phyloP scores from a whole-genome alignment of 1,140 invertebrate genomes.

The Drosophila bifasciata region DNA sequence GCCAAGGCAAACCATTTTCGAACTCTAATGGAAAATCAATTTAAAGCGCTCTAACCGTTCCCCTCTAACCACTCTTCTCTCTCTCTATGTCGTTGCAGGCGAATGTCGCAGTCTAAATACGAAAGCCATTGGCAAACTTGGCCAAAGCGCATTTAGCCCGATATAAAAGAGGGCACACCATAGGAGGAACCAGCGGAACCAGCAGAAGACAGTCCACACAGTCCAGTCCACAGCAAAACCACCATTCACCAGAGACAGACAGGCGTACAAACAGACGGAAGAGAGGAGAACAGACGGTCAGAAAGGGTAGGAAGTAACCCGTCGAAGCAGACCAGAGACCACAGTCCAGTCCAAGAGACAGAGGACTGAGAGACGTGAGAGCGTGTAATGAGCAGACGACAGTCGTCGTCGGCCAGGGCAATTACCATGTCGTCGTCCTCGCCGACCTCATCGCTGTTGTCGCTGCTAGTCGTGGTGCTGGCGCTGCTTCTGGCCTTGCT shows the following conservation, averaged over 20 bases:
- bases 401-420: slow-evolving; percentile 50
- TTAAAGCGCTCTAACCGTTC: slow-evolving; percentile 55
- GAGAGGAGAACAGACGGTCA: slow-evolving; percentile 1
- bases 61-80: background rate
- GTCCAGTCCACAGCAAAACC: slow-evolving; percentile 11
- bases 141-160: slow-evolving; percentile 76
- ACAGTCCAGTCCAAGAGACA: slow-evolving; percentile 6
- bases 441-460: slow-evolving; percentile 11
- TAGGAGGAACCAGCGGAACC: slow-evolving; percentile 15
- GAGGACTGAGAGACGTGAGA: slow-evolving; percentile 11
- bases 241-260: slow-evolving; percentile 11
- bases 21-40: slow-evolving; percentile 82
- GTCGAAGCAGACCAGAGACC: background rate
- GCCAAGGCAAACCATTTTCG: slow-evolving; percentile 63
- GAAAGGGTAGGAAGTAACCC: no score
- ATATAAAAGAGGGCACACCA: slow-evolving; percentile 16
- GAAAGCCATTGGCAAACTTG: slow-evolving; percentile 79
- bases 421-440: slow-evolving; percentile 72
- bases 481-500: slow-evolving; percentile 19
- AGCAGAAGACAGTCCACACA: slow-evolving; percentile 20
- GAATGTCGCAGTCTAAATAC: slow-evolving; percentile 74
- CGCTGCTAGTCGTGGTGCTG: slow-evolving; percentile 27
- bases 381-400: slow-evolving; percentile 57
- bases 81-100: slow-evolving; percentile 54
- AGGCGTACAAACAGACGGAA: slow-evolving; percentile 1